A percentile compares a stretch with the other conserved stretches of the same genome.
phyloP scores from a whole-genome alignment of 2,888 invertebrate genomes.

The Frankliniella fusca region DNA sequence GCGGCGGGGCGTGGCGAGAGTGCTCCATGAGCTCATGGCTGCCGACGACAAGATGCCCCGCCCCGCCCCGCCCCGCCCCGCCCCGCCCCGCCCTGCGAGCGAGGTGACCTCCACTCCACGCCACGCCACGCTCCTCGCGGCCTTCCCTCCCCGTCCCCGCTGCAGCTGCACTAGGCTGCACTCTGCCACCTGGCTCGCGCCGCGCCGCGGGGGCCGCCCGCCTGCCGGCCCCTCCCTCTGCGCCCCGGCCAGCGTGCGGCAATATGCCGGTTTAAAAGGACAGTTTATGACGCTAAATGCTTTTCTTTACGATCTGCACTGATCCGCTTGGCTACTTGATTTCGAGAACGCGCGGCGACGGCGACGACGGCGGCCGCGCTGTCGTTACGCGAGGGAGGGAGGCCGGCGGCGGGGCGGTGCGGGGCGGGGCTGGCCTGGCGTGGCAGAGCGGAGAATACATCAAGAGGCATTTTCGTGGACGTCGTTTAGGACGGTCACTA shows the following conservation, averaged over 20 bases:
- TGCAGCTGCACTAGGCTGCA: background rate
- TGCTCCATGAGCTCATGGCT: too few relatives aligned
- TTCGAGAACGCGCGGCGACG: background rate
- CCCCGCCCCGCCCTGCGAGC: too few relatives aligned
- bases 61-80: too few relatives aligned
- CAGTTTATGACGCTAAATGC: slow-evolving; percentile 18
- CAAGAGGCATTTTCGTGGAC: background rate
- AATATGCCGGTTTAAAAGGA: slow-evolving; percentile 22
- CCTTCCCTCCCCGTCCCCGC: background rate
- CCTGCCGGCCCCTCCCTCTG: background rate
- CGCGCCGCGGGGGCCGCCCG: too few relatives aligned
- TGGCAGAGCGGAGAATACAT: too few relatives aligned
- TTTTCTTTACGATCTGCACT: background rate
- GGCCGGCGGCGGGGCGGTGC: too few relatives aligned
- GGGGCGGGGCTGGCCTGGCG: background rate
- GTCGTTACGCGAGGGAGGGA: background rate
- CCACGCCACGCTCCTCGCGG: background rate
- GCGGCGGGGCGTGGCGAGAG: too few relatives aligned
- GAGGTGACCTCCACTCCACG: too few relatives aligned
- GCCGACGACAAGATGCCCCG: too few relatives aligned
- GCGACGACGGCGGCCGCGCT: background rate
- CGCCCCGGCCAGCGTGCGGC: background rate
- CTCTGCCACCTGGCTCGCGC: too few relatives aligned
- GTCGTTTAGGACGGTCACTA: background rate
- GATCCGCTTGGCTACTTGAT: slow-evolving; percentile 10